Evolutionary conservation across 2,113 vertebrate genomes (phyloP), one percentile per base, ranked within the genome.

Genomic region (Gymnobelideus leadbeateri): DNA sequence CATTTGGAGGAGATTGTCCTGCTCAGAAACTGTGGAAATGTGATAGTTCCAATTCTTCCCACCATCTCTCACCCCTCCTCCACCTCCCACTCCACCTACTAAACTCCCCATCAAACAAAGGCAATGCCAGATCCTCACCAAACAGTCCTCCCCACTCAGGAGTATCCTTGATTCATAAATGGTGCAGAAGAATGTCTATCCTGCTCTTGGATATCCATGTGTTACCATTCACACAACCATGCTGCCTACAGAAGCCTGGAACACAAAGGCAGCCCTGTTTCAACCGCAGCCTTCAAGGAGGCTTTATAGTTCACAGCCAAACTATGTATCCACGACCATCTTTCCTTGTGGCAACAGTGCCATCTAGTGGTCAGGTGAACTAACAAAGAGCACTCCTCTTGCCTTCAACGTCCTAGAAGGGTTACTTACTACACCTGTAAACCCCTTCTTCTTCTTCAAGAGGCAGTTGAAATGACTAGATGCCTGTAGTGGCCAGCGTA

Each of bases 351-450:
- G 95, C 93, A 96, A 96, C 97, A 98, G 97, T 98, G 98, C 97
- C 98, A 98, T 92, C 98, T 98, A 97, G 98, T 89, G 98, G 97
- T 95, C 96, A 95, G 94, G 97, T 95, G 95, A 95, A 96, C 68
- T 53, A 96, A 95, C 7, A 3, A 68, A 96, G 28, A 12, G 90
- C 91, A 2, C 52, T 57, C 51, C 2, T 91, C 50, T 84, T 90
- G 49, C 53, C 55, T 92, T 91, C 89, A 23, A 14, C 61, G 0
- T 21, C 16, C 96, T 43, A 51, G 84, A 92, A 95, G 92, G 46
- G 92, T 93, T 90, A 92, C 57, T 93, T 93, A 37, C 24, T 26
- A 0, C 4, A 9, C 28, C 54, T 0, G 50, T 93, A 12, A 89
- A 91, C 84, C 95, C 92, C 31, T n/a, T 46, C 26, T 2, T 92